Conservation (phyloP, 2,113 vertebrate species). For the Cryptomyrus ogoouensis region DNA sequence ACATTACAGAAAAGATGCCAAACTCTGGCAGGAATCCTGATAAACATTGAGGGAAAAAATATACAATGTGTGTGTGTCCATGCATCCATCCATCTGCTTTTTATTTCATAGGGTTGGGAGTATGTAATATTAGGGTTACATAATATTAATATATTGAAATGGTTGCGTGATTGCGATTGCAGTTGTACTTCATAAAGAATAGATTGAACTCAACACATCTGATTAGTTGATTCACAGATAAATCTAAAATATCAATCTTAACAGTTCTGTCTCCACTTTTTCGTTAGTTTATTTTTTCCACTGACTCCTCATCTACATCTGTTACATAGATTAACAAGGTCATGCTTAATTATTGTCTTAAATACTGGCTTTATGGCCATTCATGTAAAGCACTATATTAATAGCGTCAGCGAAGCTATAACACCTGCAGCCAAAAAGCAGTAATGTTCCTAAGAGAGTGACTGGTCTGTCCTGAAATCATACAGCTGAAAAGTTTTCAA, state of each 20-base stretch:
- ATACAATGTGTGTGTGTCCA: background rate
- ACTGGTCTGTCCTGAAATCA: too few relatives aligned
- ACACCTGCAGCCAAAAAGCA: too few relatives aligned
- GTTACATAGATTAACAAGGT: background rate
- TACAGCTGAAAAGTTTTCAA: too few relatives aligned
- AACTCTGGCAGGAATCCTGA: background rate
- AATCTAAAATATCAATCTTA: background rate
- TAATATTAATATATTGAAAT: background rate
- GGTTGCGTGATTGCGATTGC: background rate
- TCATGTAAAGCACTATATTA: background rate
- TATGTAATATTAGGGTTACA: background rate
- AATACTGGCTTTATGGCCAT: background rate
- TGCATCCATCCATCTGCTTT: background rate
- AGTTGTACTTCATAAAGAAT: background rate
- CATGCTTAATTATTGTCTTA: background rate
- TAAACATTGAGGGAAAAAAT: background rate
- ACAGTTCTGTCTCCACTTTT: background rate
- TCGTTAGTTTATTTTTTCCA: background rate
- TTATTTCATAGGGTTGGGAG: background rate
- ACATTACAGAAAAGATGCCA: background rate
- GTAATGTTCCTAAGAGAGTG: too few relatives aligned
- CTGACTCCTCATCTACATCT: background rate
- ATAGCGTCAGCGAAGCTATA: background rate
- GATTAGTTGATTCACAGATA: background rate
- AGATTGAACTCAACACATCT: background rate